A percentile compares a stretch with the other conserved stretches of the same genome.
Conservation (phyloP, 2,797 vertebrate species). For the Vespertilio murinus region DNA sequence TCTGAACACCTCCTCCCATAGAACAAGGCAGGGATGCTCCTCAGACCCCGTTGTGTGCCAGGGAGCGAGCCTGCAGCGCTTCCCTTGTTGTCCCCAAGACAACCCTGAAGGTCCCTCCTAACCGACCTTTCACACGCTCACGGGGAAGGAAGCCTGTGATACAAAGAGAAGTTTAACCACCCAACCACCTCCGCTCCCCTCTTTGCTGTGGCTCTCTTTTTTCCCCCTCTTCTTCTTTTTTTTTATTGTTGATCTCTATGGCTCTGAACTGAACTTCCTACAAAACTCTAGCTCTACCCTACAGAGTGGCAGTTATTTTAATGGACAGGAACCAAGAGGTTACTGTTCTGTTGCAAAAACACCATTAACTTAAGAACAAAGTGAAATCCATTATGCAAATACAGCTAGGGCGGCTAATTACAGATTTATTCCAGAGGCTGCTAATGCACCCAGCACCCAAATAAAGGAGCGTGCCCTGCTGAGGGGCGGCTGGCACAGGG, state of each 20-base stretch:
- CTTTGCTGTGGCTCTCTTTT: conserved; percentile 22
- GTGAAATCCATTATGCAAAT: conserved; percentile 82
- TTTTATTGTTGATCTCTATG: background rate
- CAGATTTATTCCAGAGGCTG: conserved; percentile 71
- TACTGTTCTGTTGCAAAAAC: conserved; percentile 77
- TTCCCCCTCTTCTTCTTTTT: background rate
- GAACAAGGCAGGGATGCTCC: background rate
- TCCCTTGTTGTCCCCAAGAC: background rate
- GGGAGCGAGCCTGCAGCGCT: background rate
- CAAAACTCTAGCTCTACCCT: conserved; percentile 55
- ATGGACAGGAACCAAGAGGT: conserved; percentile 76
- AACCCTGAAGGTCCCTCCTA: background rate
- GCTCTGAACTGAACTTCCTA: conserved; percentile 58
- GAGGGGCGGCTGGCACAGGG: conserved; percentile 30
- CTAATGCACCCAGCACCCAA: conserved; percentile 72
- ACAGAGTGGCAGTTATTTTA: conserved; percentile 72
- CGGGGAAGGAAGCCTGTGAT: background rate
- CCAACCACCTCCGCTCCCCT: background rate
- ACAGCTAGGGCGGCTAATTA: conserved; percentile 76
- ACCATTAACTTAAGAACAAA: conserved; percentile 80
- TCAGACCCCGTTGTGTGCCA: background rate
- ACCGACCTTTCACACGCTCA: background rate
- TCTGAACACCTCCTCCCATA: background rate
- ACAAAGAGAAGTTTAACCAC: background rate
- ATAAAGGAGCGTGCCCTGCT: conserved; percentile 64